Conservation (phyloP, 2,113 vertebrate species). For the Electrona antarctica region DNA sequence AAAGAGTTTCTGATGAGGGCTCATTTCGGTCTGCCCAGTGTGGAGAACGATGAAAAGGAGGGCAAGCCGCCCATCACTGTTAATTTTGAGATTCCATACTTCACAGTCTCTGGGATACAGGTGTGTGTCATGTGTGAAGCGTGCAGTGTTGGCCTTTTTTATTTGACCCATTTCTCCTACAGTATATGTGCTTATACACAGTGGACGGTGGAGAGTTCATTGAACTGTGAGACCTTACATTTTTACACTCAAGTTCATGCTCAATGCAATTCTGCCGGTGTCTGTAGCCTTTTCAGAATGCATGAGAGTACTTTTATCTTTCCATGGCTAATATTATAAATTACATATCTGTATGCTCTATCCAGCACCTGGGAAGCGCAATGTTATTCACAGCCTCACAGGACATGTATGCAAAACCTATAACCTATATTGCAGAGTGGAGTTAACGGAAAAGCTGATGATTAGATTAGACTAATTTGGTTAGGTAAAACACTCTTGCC, state of each 20-base stretch:
- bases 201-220: neutral
- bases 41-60: conserved; percentile 88
- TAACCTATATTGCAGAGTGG: neutral
- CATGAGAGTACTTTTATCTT: too few species aligned
- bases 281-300: too few species aligned
- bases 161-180: neutral
- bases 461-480: conserved; percentile 1
- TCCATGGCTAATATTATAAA: too few species aligned
- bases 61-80: conserved; percentile 91
- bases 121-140: conserved; percentile 58
- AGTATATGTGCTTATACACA: neutral
- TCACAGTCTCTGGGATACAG: conserved; percentile 95
- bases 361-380: neutral
- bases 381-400: neutral
- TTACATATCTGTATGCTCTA: too few species aligned
- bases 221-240: neutral
- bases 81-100: conserved; percentile 96
- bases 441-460: neutral
- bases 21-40: conserved; percentile 93
- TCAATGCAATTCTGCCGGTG: too few species aligned
- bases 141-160: too few species aligned
- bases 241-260: neutral
- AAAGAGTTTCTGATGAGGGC: conserved; percentile 95
- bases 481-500: conserved; percentile 14
- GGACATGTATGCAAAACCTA: neutral